A percentile compares a stretch with the other conserved stretches of the same genome.
Evolutionary conservation across 1,140 invertebrate genomes (phyloP).

Genomic region (Orchesella cincta): DNA sequence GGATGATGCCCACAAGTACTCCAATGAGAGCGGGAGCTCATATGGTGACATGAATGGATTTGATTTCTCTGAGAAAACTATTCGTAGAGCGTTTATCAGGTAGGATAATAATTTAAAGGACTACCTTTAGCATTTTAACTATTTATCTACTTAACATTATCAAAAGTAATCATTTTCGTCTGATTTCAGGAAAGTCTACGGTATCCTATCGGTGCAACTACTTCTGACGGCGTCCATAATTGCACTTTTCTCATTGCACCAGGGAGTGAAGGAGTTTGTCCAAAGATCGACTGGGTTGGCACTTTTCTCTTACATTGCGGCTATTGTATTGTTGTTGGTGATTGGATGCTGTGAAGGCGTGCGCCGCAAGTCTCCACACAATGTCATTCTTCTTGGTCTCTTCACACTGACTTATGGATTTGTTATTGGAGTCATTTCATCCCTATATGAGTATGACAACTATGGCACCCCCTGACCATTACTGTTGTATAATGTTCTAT

Average conservation of each 20-base stretch:
- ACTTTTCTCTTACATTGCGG: conserved; percentile 55
- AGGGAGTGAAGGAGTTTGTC: conserved; percentile 54
- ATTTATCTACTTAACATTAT: too few species aligned
- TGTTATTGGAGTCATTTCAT: conserved; percentile 68
- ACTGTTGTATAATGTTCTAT: too few species aligned
- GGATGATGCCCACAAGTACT: conserved; percentile 51
- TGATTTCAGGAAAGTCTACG: conserved; percentile 60
- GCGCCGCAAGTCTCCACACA: conserved; percentile 79
- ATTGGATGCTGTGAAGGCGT: conserved; percentile 85
- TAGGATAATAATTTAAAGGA: conserved; percentile 56
- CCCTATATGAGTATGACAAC: conserved; percentile 63
- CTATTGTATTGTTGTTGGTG: conserved; percentile 74
- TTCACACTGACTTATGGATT: conserved; percentile 82
- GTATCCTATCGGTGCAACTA: conserved; percentile 61
- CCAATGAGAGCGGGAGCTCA: conserved; percentile 55
- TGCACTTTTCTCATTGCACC: conserved; percentile 59
- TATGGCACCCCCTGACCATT: too few species aligned
- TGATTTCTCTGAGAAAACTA: conserved; percentile 72
- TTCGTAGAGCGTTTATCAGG: conserved; percentile 74
- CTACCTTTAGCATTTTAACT: too few species aligned
- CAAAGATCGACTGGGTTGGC: conserved; percentile 51
- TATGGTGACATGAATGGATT: conserved; percentile 70
- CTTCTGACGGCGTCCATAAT: conserved; percentile 61
- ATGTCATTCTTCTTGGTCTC: conserved; percentile 82
- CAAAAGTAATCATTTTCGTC: too few species aligned